Percentiles rank a stretch among this genome's conserved stretches.
These are phyloP conservation scores for Stenodera caucasica DNA, from an alignment of 2,888 invertebrate species.

Conservation along the genomic window DNA sequence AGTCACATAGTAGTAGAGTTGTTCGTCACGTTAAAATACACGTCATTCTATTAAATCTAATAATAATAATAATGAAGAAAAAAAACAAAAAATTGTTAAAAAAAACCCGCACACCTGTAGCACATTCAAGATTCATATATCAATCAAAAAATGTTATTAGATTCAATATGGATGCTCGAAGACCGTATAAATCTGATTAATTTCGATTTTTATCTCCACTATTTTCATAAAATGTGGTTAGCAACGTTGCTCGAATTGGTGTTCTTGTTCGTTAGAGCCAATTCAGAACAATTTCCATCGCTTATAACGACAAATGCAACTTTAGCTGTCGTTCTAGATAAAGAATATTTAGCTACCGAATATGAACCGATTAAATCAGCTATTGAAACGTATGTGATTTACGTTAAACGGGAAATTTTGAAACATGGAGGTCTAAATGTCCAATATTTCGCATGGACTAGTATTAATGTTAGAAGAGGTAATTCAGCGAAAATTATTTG, in stretches of 20 bases:
- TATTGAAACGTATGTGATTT: conserved; percentile 59
- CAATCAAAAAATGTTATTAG: conserved; percentile 35
- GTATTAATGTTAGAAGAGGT: conserved; percentile 73
- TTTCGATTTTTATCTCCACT: conserved; percentile 16
- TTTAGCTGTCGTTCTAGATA: conserved; percentile 75
- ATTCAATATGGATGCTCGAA: conserved; percentile 32
- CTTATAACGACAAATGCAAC: conserved; percentile 73
- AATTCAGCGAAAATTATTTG: conserved; percentile 16
- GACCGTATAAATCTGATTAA: conserved; percentile 28
- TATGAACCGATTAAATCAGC: conserved; percentile 65
- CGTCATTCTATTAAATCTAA: neutral
- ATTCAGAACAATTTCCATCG: conserved; percentile 68
- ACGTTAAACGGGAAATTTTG: conserved; percentile 64
- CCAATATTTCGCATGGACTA: conserved; percentile 69
- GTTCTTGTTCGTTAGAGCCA: conserved; percentile 16
- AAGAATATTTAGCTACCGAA: conserved; percentile 65
- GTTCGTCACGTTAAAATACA: too few relatives aligned
- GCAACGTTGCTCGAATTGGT: conserved; percentile 29
- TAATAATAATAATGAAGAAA: too few relatives aligned
- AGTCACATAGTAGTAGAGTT: conserved; percentile 9
- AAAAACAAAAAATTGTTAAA: neutral
- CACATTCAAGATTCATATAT: conserved; percentile 29
- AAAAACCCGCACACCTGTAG: conserved; percentile 25
- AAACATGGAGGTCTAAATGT: conserved; percentile 71
- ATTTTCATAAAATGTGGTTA: conserved; percentile 37